These are phyloP conservation scores for Drosophila pachea DNA, from an alignment of 1,140 invertebrate genomes.

Conservation along the genomic window DNA sequence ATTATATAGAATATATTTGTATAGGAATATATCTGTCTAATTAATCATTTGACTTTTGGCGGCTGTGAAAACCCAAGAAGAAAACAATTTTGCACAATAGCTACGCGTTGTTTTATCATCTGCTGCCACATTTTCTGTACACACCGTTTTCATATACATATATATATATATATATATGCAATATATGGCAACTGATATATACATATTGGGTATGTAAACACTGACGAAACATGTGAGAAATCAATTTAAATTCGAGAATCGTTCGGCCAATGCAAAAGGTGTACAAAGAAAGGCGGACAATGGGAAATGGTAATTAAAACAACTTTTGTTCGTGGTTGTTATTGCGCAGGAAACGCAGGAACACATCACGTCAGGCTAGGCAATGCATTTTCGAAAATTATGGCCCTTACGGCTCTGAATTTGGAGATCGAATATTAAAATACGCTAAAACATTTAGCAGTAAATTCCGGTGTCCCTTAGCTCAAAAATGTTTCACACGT, in stretches of 20 bases:
- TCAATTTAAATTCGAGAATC: constrained; percentile 53
- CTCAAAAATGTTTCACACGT: constrained; percentile 45
- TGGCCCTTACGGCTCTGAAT: neutral
- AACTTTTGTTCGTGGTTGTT: constrained; percentile 11
- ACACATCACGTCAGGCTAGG: constrained; percentile 36
- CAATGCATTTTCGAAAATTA: constrained; percentile 13
- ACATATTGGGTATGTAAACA: constrained; percentile 49
- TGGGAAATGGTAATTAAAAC: constrained; percentile 21
- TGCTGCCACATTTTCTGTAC: neutral
- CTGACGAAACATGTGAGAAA: constrained; percentile 68
- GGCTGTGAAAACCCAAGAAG: constrained; percentile 15
- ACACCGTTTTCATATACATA: constrained; percentile 3
- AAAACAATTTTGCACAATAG: constrained; percentile 24
- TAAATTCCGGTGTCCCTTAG: neutral
- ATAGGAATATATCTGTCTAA: constrained; percentile 27
- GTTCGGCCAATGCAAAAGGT: constrained; percentile 37
- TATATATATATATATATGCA: constrained; percentile 9
- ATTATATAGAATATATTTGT: neutral
- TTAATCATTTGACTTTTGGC: constrained; percentile 41
- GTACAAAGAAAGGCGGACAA: constrained; percentile 26
- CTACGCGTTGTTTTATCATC: constrained; percentile 29
- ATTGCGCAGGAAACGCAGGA: constrained; percentile 27
- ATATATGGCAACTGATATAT: neutral
- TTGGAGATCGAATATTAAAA: constrained; percentile 18
- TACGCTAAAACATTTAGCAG: neutral